phyloP scores from a whole-genome alignment of 2,888 invertebrate species.

The Oeneis ivallda region DNA sequence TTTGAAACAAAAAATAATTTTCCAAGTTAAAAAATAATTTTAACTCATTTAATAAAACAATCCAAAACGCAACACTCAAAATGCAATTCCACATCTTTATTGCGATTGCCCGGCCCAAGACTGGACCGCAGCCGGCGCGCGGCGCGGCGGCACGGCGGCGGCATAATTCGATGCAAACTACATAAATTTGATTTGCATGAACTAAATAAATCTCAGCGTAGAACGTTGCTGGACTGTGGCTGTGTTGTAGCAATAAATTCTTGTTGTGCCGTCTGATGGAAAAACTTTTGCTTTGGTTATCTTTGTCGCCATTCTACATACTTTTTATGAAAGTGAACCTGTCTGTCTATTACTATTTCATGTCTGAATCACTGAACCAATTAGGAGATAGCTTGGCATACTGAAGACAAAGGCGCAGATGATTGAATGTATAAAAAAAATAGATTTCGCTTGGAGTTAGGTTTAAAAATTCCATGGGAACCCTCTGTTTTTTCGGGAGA shows the following conservation, averaged over 20 bases:
- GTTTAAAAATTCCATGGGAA: too few relatives aligned
- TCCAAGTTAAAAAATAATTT: too few relatives aligned
- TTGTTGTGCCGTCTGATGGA: not conserved
- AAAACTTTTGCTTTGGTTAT: not conserved
- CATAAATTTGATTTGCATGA: not conserved
- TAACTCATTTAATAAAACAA: not conserved
- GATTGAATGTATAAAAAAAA: too few relatives aligned
- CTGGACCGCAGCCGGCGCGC: not conserved
- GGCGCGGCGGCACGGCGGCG: not conserved
- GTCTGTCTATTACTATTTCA: too few relatives aligned
- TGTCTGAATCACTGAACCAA: too few relatives aligned
- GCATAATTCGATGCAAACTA: not conserved
- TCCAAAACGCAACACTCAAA: not conserved
- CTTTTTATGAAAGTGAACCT: too few relatives aligned
- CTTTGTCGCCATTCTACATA: not conserved
- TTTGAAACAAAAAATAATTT: too few relatives aligned
- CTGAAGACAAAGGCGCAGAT: too few relatives aligned
- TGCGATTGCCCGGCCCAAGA: not conserved
- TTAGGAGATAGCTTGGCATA: too few relatives aligned
- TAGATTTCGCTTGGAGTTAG: too few relatives aligned
- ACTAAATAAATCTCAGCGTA: constrained; percentile 1
- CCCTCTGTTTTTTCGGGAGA: too few relatives aligned
- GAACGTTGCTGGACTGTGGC: not conserved
- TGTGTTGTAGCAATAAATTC: constrained; percentile 4
- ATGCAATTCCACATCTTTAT: not conserved